Evolutionary conservation across 2,113 vertebrate species (phyloP), one percentile per base, ranked within the genome.

Genomic region (Cryptotis parvus): DNA sequence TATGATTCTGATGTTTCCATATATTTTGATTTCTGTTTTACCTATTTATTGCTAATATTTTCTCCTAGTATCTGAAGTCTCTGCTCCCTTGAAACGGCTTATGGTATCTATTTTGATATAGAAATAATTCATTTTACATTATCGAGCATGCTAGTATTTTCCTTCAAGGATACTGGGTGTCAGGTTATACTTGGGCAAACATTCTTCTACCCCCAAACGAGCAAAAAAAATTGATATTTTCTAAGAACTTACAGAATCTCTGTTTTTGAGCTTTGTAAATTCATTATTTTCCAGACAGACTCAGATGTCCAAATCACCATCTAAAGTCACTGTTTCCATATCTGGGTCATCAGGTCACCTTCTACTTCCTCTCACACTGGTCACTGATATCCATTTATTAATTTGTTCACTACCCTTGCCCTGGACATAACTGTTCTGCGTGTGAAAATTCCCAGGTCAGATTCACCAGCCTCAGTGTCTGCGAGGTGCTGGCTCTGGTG

Each of bases 1-100:
- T 63, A 61, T 55, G 4, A 66, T 43, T 85, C 86, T 79, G 22
- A 75, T 87, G 74, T 78, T 29, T 84, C 68, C 37, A 65, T 31
- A 65, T 65, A 65, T 73, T 89, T 93, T 92, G 31, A 75, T 70
- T 94, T n/a, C 43, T 89, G 61, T 91, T 91, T 83, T 58, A 68
- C 27, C 35, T 37, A 63, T 74, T 43, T 91, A 52, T 77, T 84
- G 84, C 55, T 89, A 89, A 70, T 88, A 76, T 83, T 90, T 89
- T 91, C 29, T 87, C 55, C 37, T 55, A 70, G 80, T 39, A 24
- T 39, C 68, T 89, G 76, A 20, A 74, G 5, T 4, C 31, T 65
- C 49, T 41, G 79, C 69, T 45, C 22, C 31, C 45, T 92, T 90
- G 63, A 90, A 49, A 58, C 85, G 55, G 61, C 73, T 73, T 82